A percentile compares a stretch with the other conserved stretches of the same genome.
Conservation (phyloP, 37 sponge, comb jelly and placozoan species). For the Geodia barretti region DNA sequence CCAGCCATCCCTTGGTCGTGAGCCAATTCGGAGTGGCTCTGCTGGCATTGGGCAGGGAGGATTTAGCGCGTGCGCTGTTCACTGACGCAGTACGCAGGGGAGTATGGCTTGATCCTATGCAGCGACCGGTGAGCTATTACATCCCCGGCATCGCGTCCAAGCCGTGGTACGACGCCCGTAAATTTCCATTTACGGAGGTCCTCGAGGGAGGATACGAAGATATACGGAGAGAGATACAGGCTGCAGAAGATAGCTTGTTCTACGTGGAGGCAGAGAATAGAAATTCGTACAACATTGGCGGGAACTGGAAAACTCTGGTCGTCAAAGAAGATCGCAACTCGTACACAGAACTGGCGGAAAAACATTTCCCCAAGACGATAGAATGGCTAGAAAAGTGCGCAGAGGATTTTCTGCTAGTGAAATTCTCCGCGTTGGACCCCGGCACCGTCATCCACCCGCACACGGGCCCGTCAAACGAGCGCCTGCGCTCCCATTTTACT, state of each 20-base stretch:
- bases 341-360: slow-evolving; percentile 28
- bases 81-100: slow-evolving; percentile 61
- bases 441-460: slow-evolving; percentile 73
- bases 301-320: slow-evolving; percentile 67
- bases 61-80: slow-evolving; percentile 48
- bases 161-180: slow-evolving; percentile 61
- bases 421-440: slow-evolving; percentile 68
- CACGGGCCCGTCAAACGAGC: slow-evolving; percentile 77
- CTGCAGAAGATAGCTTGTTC: slow-evolving; percentile 37
- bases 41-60: slow-evolving; percentile 31
- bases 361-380: slow-evolving; percentile 59
- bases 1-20: slow-evolving; percentile 62
- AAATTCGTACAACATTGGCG: slow-evolving; percentile 38
- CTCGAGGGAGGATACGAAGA: slow-evolving; percentile 43
- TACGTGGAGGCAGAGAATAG: slow-evolving; percentile 49
- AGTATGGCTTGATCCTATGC: slow-evolving; percentile 67
- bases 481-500: slow-evolving; percentile 57
- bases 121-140: slow-evolving; percentile 68
- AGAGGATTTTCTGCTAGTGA: slow-evolving; percentile 62
- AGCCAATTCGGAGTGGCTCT: slow-evolving; percentile 74
- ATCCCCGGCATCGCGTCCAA: slow-evolving; percentile 44
- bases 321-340: slow-evolving; percentile 53
- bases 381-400: slow-evolving; percentile 8
- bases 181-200: slow-evolving; percentile 40
- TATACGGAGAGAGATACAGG: slow-evolving; percentile 45